Conservation (phyloP, 2,888 invertebrate genomes). For the Tetragnatha montana region DNA sequence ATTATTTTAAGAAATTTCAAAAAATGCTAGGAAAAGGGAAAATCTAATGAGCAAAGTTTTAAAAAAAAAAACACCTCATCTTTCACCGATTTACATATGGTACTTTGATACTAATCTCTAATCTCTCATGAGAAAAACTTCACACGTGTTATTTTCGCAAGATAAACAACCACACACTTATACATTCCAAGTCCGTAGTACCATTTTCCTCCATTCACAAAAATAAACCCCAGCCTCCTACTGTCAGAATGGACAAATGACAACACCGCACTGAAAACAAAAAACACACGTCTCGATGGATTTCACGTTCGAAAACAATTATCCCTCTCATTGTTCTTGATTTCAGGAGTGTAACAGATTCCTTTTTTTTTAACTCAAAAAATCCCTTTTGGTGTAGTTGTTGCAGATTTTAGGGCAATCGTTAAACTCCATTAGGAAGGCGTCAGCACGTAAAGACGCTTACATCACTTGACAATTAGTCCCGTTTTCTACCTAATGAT, state of each 20-base stretch:
- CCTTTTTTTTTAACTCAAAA: neutral
- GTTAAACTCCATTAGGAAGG: neutral
- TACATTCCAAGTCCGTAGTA: neutral
- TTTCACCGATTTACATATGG: neutral
- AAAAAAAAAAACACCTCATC: neutral
- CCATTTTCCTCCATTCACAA: constrained; percentile 3
- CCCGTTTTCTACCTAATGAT: neutral
- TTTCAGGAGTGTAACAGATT: neutral
- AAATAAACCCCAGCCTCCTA: constrained; percentile 8
- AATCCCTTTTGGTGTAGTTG: neutral
- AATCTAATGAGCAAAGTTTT: no score
- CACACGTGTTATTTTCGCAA: constrained; percentile 12
- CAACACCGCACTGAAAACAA: neutral
- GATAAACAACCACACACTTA: neutral
- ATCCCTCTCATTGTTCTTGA: neutral
- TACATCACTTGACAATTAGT: neutral
- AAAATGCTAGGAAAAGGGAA: no score
- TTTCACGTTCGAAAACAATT: neutral
- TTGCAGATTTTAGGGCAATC: neutral
- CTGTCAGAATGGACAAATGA: neutral
- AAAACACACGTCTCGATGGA: neutral
- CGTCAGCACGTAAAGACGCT: neutral
- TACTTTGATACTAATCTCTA: constrained; percentile 3
- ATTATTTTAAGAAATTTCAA: no score
- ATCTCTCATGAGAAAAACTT: constrained; percentile 22